Base-by-base conservation (phyloP, 1,140 invertebrate species). In the Apis cerana region DNA sequence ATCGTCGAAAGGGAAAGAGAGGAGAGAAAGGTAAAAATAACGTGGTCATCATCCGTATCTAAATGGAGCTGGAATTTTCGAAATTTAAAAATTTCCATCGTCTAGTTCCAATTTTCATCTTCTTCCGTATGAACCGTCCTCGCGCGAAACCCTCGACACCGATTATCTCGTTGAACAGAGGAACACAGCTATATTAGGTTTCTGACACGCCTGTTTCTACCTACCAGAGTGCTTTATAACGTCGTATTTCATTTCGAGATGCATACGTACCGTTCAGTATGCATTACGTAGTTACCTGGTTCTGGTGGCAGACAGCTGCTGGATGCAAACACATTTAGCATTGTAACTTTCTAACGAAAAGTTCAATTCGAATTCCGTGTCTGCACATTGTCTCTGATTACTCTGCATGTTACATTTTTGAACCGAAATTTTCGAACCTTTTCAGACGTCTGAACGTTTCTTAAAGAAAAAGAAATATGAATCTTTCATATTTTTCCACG, bases 241-340 rank as follows among this genome's bases (percentile, higher is more conserved):
- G 54, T 68, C 64, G 54, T 68, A 77, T 77, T 77, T 77, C 75
- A 77, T 77, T 48, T 62, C 12, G 21, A n/a, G 64, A 52, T n/a
- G 64, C 52, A 33, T 58, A 48, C 33, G 75, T 76, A 67, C 15
- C 75, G 62, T 64, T 77, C 75, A 77, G 64, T 68, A 77, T 77
- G 64, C 75, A 77, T 77, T 77, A 77, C 75, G 64, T 12, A 77
- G 75, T 77, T 77, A 68, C 62, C 75, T 64, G 64, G 52, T 27
- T 56, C 52, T 15, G 50, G 64, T 19, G 52, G 27, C 33, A 68
- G 62, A 48, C 75, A 68, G 27, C 12, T n/a, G 43, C 64, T 50
- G 52, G 50, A 77, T 56, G 58, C 75, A 68, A 77, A 77, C 52
- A 58, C n/a, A 58, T 68, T 77, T 68, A 67, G 61, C 23, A 33